phyloP scores from a whole-genome alignment of 23 tunicate species.

The Styela clava region DNA sequence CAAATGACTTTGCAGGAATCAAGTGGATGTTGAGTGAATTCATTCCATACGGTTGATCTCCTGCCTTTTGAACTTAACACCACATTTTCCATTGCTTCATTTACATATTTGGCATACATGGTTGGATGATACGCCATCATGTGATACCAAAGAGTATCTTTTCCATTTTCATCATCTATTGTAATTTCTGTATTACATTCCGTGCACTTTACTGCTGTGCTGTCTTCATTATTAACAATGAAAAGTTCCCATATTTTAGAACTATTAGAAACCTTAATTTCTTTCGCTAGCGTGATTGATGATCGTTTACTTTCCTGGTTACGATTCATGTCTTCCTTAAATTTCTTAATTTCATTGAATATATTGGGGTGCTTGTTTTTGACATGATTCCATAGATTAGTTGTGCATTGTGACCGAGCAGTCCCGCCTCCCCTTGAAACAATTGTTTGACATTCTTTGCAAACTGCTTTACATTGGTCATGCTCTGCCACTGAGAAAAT shows the following conservation, averaged over 20 bases:
- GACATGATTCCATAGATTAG: conserved; percentile 17
- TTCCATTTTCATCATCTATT: not conserved
- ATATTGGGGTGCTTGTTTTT: not conserved
- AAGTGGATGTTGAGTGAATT: conserved; percentile 22
- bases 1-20: conserved; percentile 17
- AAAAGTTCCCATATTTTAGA: conserved; percentile 6
- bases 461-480: conserved; percentile 2
- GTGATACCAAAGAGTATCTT: conserved; percentile 17
- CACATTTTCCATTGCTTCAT: not conserved
- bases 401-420: conserved; percentile 14
- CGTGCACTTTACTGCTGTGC: not conserved
- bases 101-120: conserved; percentile 15
- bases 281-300: not conserved
- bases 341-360: not conserved
- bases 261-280: not conserved
- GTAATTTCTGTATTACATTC: conserved; percentile 5
- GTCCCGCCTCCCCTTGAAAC: conserved; percentile 17
- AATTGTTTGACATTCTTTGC: not conserved
- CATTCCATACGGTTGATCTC: conserved; percentile 11
- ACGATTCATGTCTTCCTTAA: conserved; percentile 10
- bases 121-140: conserved; percentile 6
- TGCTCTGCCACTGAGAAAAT: not conserved
- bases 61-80: not conserved
- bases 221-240: not conserved
- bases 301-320: not conserved